These are phyloP conservation scores for Lutraria lutraria DNA, from an alignment of 2,888 invertebrate species.

Conservation along the genomic window DNA sequence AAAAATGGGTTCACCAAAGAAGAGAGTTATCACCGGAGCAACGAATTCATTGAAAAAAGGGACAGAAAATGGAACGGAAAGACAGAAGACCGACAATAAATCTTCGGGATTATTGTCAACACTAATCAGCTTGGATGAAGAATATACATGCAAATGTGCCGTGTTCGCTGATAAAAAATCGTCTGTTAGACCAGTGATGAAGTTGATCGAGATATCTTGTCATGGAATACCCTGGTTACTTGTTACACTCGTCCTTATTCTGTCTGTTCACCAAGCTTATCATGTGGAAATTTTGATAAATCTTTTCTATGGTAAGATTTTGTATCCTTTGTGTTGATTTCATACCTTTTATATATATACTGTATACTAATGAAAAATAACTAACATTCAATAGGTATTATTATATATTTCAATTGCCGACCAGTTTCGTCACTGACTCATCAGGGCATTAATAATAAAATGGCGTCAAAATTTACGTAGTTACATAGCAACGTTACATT, in stretches of 20 bases:
- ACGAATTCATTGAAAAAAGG: slow-evolving; percentile 33
- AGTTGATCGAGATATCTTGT: slow-evolving; percentile 91
- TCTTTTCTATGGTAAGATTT: slow-evolving; percentile 91
- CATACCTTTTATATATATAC: not conserved
- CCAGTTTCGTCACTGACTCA: too few species aligned
- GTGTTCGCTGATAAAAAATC: slow-evolving; percentile 81
- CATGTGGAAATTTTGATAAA: slow-evolving; percentile 94
- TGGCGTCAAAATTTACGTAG: too few species aligned
- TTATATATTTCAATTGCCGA: too few species aligned
- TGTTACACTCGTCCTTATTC: slow-evolving; percentile 92
- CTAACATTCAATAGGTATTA: too few species aligned
- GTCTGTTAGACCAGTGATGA: slow-evolving; percentile 87
- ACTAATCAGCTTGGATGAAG: slow-evolving; percentile 68
- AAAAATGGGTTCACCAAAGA: slow-evolving; percentile 3
- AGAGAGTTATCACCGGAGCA: not conserved
- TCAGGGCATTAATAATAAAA: too few species aligned
- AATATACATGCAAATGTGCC: slow-evolving; percentile 71
- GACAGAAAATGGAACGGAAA: not conserved
- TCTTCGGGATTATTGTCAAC: slow-evolving; percentile 29
- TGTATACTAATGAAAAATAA: too few species aligned
- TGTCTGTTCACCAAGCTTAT: slow-evolving; percentile 91
- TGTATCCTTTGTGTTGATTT: not conserved
- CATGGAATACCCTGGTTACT: slow-evolving; percentile 96
- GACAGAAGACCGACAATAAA: not conserved
- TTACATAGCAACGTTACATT: too few species aligned